Percentiles rank a stretch among this genome's conserved stretches.
These are phyloP conservation scores for Didymodactylos carnosus DNA, from an alignment of 2,888 invertebrate species.

Conservation along the genomic window DNA sequence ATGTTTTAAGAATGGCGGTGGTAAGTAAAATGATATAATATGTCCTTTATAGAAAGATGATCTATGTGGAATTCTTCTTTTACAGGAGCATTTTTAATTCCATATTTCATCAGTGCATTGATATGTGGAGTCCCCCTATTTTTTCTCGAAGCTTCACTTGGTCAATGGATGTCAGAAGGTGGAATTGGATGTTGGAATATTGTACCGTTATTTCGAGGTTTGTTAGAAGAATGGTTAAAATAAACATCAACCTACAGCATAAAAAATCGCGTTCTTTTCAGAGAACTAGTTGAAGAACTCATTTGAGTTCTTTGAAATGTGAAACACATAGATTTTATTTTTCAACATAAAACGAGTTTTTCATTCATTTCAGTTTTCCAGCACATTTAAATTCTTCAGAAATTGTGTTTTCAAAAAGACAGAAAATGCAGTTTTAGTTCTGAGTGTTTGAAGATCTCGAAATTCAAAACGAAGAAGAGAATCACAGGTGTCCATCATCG, in stretches of 20 bases:
- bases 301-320: too few species aligned
- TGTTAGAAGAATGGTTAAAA: conserved; percentile 12
- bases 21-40: background rate
- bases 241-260: background rate
- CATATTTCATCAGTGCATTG: conserved; percentile 42
- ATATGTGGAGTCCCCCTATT: conserved; percentile 44
- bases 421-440: too few species aligned
- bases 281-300: too few species aligned
- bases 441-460: too few species aligned
- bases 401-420: too few species aligned
- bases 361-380: too few species aligned
- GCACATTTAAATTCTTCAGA: too few species aligned
- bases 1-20: conserved; percentile 19
- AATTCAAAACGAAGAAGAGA: too few species aligned
- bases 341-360: too few species aligned
- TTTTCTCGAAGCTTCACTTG: conserved; percentile 44
- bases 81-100: conserved; percentile 47
- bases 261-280: too few species aligned
- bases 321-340: too few species aligned
- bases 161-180: conserved; percentile 43
- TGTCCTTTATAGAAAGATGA: background rate
- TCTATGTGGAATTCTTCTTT: conserved; percentile 4
- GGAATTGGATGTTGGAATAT: conserved; percentile 43
- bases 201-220: conserved; percentile 42
- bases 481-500: too few species aligned